Percentiles rank a stretch among this genome's conserved stretches.
Conservation (phyloP, 1,140 invertebrate species). For the Drosophila athabasca region DNA sequence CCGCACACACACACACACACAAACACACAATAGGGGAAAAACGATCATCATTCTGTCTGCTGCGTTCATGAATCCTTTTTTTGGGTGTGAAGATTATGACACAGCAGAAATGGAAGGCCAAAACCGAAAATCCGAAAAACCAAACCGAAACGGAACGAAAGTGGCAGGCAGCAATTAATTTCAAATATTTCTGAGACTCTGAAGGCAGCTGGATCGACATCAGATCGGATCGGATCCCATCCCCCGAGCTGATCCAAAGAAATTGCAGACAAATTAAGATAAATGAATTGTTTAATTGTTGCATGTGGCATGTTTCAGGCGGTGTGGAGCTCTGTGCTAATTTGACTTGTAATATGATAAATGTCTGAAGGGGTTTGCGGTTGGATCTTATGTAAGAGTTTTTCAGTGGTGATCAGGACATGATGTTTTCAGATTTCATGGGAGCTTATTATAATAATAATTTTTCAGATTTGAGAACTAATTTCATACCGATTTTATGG, state of each 20-base stretch:
- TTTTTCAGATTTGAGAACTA: no score
- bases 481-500: no score
- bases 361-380: conserved; percentile 1
- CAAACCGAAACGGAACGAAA: conserved; percentile 30
- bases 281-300: conserved; percentile 81
- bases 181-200: conserved; percentile 67
- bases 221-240: no score
- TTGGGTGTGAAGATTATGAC: conserved; percentile 80
- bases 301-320: conserved; percentile 34
- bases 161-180: conserved; percentile 69
- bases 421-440: no score
- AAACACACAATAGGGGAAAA: conserved; percentile 13
- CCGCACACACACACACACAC: conserved; percentile 7
- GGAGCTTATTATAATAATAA: no score
- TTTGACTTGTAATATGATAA: conserved; percentile 64
- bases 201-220: conserved; percentile 38
- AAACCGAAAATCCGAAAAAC: background rate
- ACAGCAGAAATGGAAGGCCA: conserved; percentile 61
- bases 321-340: conserved; percentile 47
- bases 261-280: conserved; percentile 80
- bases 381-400: background rate
- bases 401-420: background rate
- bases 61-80: conserved; percentile 42
- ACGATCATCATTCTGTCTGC: conserved; percentile 60
- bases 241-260: conserved; percentile 40